Base-by-base conservation (phyloP, 2,113 vertebrate species). In the Sitta europaea region DNA sequence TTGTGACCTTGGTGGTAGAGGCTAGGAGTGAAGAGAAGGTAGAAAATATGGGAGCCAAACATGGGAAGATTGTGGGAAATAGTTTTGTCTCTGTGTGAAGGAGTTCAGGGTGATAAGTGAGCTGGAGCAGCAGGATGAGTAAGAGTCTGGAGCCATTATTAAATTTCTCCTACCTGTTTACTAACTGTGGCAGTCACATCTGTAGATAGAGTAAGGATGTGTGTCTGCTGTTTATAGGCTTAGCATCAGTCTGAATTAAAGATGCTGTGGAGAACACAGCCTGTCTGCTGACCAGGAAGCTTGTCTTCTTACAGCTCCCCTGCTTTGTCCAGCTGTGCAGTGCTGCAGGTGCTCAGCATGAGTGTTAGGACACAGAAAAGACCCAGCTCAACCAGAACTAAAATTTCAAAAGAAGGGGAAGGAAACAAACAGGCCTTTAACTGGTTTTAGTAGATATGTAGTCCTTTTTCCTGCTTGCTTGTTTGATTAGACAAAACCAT, bases 271-370 rank as follows among this genome's bases (percentile, higher is more conserved):
- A 82, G 74, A 91, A 5, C 82, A 90, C 67, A 86, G 67, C 40
- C 35, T 88, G n/a, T 85, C 40, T 89, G 66, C 90, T 94, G 92
- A 57, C 78, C 82, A 54, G 81, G 87, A 92, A 79, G 87, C 62
- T 83, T 94, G 50, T 70, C 50, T n/a, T 86, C 87, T 71, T 74
- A 71, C 36, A 84, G 65, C 65, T 92, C 45, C 57, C 25, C 25
- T 55, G 2, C 36, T 90, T 90, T 67, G 85, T 92, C 90, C 67
- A 88, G 36, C 67, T 96, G 87, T 86, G 92, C 48, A 16, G 74
- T 66, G 63, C 78, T 92, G 50, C 51, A 70, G 31, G 27, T 95
- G 75, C 81, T 94, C 90, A 84, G 90, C 65, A 55, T 74, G 87
- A 45, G 12, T 66, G 75, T 88, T 77, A 67, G n/a, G 77, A 63